Base-by-base conservation (phyloP, 2,888 invertebrate genomes). In the Malthinus flaveolus region DNA sequence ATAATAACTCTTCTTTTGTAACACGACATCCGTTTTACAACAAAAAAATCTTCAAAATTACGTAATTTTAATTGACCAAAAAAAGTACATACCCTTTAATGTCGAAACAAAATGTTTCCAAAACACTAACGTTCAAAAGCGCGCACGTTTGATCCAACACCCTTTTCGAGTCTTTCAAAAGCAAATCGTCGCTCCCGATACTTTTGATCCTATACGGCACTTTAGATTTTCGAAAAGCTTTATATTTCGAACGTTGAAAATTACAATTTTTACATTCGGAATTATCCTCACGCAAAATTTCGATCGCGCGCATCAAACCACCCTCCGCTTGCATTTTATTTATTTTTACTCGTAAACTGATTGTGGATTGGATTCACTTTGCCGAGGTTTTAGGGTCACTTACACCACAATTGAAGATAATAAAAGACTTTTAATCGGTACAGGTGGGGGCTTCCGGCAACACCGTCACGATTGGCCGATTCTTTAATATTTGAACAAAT, bases 361-460 rank as follows among this genome's bases (percentile, higher is more conserved):
- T 10, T 2, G 37, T 7, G 11, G 7, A 37, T n/a, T 12, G 8
- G 7, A 12, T 37, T 12, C n/a, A 10, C 7, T 37, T 37, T 34
- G 10, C 10, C n/a, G 10, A 35, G 9, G 9, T 15, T 46, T 49
- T 55, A 35, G 49, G 55, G 55, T 55, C 55, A 55, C 49, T 48
- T 55, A 55, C 55, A 55, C 35, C 49, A 34, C 49, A 49, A 55
- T 49, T 49, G 49, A 55, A 31, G 33, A 35, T 12, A 42, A 49
- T 34, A 55, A 34, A 32, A 33, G 34, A 35, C 11, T 49, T 37
- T 34, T 55, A 55, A 55, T 36, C 35, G 37, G 9, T 13, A 39
- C 47, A 47, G 49, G 59, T 50, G 50, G 54, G 59, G 59, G 44
- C 54, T 59, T 59, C 59, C 59, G 59, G 59, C 45, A 59, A 55